Evolutionary conservation across 1,140 invertebrate genomes (phyloP), one percentile per base, ranked within the genome.

Genomic region (Drosophila kohkoa): DNA sequence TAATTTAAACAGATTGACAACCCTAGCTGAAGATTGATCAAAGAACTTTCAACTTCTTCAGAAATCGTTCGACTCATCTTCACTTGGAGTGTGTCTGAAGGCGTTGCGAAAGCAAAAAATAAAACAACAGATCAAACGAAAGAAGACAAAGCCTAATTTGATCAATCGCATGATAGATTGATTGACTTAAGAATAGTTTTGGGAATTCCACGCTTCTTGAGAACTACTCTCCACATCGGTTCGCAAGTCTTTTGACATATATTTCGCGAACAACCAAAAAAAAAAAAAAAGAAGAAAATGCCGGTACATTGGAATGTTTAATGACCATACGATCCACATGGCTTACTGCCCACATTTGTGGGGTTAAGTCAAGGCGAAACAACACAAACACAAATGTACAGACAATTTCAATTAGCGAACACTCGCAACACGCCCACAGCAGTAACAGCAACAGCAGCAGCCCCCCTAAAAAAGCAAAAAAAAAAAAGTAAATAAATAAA

Each of bases 361-460:
- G 54, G 68, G 60, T 65, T 75, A 74, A 68, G 55, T 74, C 55
- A 74, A 45, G 71, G 41, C 57, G 20, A 68, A 74, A 67, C 16
- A 54, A 2, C 20, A 8, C 11, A 41, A 13, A 32, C 10, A 30
- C 28, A 54, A 1, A 54, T 72, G 45, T 13, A 82, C 81, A 83
- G 52, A 62, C 35, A 83, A 82, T 79, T 83, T 78, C 81, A 82
- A 82, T 82, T 82, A 82, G 81, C 65, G 64, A 82, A 66, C 64
- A 75, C 64, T 66, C 49, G 38, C 38, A 46, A 60, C 16, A 32
- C 59, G 65, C 62, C 60, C 69, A 77, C 73, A 55, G 52, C 28
- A 45, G 38, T 48, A 13, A 49, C 16, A 58, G 30, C 30, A 32
- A 7, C 30, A 32, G 30, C 32, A n/a, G 4, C 58, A 16, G 2